Conservation (phyloP, 2,797 vertebrate genomes). For the Oreochromis grahami region DNA sequence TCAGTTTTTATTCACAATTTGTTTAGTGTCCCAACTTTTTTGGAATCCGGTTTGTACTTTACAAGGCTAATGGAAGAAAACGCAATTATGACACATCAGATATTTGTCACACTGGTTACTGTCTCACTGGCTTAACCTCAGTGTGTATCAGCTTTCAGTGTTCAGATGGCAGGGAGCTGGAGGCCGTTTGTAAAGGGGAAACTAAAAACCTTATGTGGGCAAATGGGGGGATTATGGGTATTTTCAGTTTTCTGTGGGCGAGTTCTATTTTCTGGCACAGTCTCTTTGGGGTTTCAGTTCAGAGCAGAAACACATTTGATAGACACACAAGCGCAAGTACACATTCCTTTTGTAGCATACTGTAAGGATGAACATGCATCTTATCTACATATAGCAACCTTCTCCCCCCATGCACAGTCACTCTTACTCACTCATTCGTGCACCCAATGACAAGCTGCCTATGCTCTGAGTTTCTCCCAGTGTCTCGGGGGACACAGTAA, state of each 20-base stretch:
- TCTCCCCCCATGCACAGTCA: not conserved
- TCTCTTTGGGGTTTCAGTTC: constrained; percentile 2
- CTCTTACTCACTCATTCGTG: not conserved
- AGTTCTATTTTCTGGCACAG: constrained; percentile 30
- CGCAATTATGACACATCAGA: constrained; percentile 39
- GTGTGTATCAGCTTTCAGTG: constrained; percentile 25
- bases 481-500: constrained; percentile 58
- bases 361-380: not conserved
- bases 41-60: no score
- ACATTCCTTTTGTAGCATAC: not conserved
- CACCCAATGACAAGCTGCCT: constrained; percentile 43
- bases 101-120: constrained; percentile 27
- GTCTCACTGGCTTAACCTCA: constrained; percentile 31
- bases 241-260: constrained; percentile 32
- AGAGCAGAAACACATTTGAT: constrained; percentile 12
- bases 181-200: constrained; percentile 15
- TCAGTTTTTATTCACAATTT: no score
- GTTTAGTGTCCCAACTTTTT: no score
- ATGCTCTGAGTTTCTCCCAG: constrained; percentile 34
- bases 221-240: constrained; percentile 41
- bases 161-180: not conserved
- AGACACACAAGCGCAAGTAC: not conserved
- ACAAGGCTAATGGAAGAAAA: not conserved
- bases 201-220: constrained; percentile 39
- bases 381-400: not conserved